Evolutionary conservation across 2,888 invertebrate species (phyloP), one percentile per base, ranked within the genome.

Genomic region (Nomada hirtipes): DNA sequence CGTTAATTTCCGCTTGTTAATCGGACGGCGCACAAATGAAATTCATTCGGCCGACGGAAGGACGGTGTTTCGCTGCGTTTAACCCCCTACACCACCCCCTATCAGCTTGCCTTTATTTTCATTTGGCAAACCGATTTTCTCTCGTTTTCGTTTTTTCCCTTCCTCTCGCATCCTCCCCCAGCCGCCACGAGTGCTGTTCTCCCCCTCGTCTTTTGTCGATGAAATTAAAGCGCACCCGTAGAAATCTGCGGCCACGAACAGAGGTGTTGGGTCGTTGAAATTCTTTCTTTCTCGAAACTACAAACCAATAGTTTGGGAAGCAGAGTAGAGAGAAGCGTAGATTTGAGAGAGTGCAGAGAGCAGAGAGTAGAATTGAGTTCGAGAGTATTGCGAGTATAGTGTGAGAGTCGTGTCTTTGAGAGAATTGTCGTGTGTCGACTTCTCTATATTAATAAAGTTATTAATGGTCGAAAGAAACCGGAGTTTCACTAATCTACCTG

Each of bases 1-100:
- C 82, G 72, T 82, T 86, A 71, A 86, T 84, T 80, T 69, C 72
- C 70, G 77, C 67, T 76, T 64, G 79, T 76, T 85, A 86, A 86
- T 76, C 67, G 64, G 36, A 71, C 59, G 50, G 7, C 42, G 26
- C n/a, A 23, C 70, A 47, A 68, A 73, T 76, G 77, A 82, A 77
- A 83, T 82, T 79, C 72, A 69, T 78, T 64, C 26, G 36, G n/a
- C 1, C n/a, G 26, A 18, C 26, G 44, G 3, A 20, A 44, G 57
- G 20, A 52, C n/a, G 11, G n/a, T 18, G 4, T 73, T 57, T 61
- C 53, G 13, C 65, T 15, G 20, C n/a, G 50, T 59, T 75, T 50
- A 18, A 7, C 9, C 18, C 52, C 18, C 15, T 60, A 26, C 18
- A 3, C 26, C 36, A 23, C 44, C 11, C 7, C 42, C 15, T 15